phyloP scores from a whole-genome alignment of 2,888 invertebrate genomes.

The Agrilus biguttatus region DNA sequence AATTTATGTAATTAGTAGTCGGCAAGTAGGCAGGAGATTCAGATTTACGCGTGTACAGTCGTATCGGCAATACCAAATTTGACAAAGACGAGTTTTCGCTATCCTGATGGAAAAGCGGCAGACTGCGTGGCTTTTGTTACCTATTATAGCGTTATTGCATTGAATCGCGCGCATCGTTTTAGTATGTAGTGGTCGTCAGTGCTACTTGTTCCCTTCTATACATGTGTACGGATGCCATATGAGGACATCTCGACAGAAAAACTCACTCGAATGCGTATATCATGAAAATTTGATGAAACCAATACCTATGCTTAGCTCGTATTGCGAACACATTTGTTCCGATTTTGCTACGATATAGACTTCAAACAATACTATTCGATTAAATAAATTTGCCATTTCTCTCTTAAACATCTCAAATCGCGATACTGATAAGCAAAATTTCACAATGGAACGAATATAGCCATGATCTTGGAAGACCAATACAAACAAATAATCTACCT shows the following conservation, averaged over 20 bases:
- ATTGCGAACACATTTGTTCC: conserved; percentile 12
- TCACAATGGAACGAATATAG: no score
- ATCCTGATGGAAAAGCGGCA: conserved; percentile 29
- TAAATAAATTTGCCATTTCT: no score
- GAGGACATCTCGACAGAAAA: conserved; percentile 26
- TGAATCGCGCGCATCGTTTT: conserved; percentile 8
- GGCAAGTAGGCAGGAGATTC: conserved; percentile 20
- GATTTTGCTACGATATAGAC: conserved; percentile 9
- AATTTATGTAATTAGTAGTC: conserved; percentile 33
- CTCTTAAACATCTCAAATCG: no score
- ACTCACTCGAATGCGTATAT: conserved; percentile 19
- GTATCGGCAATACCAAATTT: conserved; percentile 31
- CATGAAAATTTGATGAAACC: conserved; percentile 25
- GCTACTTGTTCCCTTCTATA: no score
- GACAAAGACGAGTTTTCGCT: conserved; percentile 29
- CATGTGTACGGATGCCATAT: conserved; percentile 20
- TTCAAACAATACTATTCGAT: background rate
- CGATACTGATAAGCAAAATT: no score
- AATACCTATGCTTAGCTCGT: conserved; percentile 8
- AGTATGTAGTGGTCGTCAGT: background rate
- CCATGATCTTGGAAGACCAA: no score
- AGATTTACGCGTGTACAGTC: conserved; percentile 29
- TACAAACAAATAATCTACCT: no score
- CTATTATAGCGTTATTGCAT: conserved; percentile 30
- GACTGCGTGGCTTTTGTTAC: conserved; percentile 32